Base-by-base conservation (phyloP, 2,797 vertebrate genomes). In the Ctenosaura bakeri region DNA sequence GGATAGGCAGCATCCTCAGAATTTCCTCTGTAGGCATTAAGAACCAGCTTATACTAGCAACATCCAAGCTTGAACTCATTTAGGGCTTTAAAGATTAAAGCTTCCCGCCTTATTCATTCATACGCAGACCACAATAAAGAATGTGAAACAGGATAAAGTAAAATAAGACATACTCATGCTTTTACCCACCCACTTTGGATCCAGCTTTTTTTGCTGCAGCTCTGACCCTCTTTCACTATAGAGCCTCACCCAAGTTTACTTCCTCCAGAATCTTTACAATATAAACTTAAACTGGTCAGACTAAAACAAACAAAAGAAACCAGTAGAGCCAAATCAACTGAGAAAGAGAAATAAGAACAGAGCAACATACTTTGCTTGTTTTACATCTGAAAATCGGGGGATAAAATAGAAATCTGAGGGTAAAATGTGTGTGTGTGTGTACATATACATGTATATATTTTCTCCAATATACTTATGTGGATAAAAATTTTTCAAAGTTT, bases 351-450 rank as follows among this genome's bases (percentile, higher is more conserved):
- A 42, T 8, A 0, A 13, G 89, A 89, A 93, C 90, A 91, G 77
- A 73, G 84, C 64, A 93, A 88, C 92, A 92, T 76, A 83, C 86
- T 94, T 95, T 94, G 90, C 91, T 94, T 93, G 89, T 90, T 87
- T 92, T 90, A 91, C 91, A 59, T 86, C 87, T 92, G 76, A 89
- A 92, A 93, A 92, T 79, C 66, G 92, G 93, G 95, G 92, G 92
- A 85, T 52, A 79, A 90, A 91, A 4, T 52, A 88, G 29, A 85
- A 94, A 93, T 59, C 89, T 91, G 87, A 59, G 91, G 91, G 84
- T 79, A 88, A 88, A 91, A 71, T 84, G 29, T 35, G 29, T 74
- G 26, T 46, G 79, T 82, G 54, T 59, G 89, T 91, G 59, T 91
- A 86, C 83, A 77, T 69, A 64, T 91, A 81, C 74, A 54, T 4